phyloP scores from a whole-genome alignment of 2,113 vertebrate genomes.

The Rhinoptilus africanus region DNA sequence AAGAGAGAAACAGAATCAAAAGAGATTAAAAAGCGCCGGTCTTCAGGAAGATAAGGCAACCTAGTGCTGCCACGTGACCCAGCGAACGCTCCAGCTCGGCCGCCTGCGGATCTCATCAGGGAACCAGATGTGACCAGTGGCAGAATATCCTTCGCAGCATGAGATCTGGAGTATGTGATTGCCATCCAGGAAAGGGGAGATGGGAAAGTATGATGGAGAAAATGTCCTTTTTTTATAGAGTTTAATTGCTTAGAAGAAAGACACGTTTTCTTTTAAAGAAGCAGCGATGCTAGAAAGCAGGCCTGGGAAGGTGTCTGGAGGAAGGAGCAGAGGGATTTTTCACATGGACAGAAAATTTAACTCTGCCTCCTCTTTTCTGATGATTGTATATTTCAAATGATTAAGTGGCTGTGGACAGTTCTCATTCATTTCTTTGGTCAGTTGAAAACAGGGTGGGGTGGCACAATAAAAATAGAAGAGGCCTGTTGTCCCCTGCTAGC shows the following conservation, averaged over 20 bases:
- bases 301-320: conserved; percentile 17
- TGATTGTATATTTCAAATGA: neutral
- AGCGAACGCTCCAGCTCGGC: neutral
- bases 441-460: neutral
- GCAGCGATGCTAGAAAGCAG: conserved; percentile 1
- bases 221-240: conserved; percentile 23
- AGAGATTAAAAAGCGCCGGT: neutral
- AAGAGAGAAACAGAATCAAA: neutral
- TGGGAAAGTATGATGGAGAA: conserved; percentile 60
- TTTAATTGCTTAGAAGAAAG: conserved; percentile 40
- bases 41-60: conserved; percentile 29
- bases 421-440: neutral
- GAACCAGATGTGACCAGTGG: conserved; percentile 65
- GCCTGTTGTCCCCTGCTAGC: neutral
- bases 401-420: neutral
- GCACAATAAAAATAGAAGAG: neutral
- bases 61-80: neutral
- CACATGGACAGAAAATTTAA: neutral
- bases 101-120: conserved; percentile 63
- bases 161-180: conserved; percentile 38
- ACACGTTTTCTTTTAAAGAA: neutral
- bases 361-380: neutral
- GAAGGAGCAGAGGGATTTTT: neutral
- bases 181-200: conserved; percentile 58
- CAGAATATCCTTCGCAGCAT: conserved; percentile 19